Percentiles rank a stretch among this genome's conserved stretches.
phyloP scores from a whole-genome alignment of 2,113 vertebrate genomes.

The Chinchilla lanigera region DNA sequence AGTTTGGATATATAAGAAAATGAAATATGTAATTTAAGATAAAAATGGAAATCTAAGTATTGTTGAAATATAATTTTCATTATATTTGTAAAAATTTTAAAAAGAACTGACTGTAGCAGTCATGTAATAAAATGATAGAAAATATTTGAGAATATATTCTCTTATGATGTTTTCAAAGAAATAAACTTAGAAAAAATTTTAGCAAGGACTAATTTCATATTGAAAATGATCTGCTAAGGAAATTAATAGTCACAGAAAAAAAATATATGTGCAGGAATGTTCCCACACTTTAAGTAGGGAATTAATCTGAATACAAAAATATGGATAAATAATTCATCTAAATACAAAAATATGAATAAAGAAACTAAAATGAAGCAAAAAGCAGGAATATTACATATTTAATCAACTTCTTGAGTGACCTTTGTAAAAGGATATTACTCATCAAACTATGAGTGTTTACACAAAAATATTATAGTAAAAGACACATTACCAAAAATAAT shows the following conservation, averaged over 20 bases:
- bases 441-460: neutral
- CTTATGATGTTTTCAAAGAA: neutral
- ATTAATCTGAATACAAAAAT: neutral
- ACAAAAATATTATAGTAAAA: neutral
- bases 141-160: neutral
- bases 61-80: neutral
- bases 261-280: neutral
- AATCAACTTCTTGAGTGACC: neutral
- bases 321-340: neutral
- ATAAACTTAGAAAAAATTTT: neutral
- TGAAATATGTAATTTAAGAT: neutral
- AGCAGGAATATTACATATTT: neutral
- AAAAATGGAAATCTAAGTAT: neutral
- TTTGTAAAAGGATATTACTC: neutral
- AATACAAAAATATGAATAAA: neutral
- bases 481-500: neutral
- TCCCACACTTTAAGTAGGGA: neutral
- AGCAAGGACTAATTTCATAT: neutral
- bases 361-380: neutral
- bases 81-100: neutral
- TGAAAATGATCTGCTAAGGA: neutral
- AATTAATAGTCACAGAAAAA: neutral
- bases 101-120: neutral
- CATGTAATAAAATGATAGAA: neutral
- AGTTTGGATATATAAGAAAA: neutral